Base-by-base conservation (phyloP, 2,888 invertebrate genomes). In the Ptychoptera contaminata region DNA sequence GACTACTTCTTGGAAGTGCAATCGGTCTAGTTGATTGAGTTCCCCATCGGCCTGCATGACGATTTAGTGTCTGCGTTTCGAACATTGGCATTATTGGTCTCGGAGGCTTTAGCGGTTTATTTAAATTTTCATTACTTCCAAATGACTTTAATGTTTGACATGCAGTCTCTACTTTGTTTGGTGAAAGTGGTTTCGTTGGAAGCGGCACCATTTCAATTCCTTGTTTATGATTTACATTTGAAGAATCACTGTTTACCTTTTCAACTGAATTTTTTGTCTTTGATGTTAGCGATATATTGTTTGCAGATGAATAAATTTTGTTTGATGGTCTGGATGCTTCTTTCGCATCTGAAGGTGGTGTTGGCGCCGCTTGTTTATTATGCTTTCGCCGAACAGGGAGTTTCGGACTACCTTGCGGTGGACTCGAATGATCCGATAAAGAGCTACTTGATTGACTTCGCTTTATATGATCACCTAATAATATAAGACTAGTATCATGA, bases 391-490 rank as follows among this genome's bases (percentile, higher is more conserved):
- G 64, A 41, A 76, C 73, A 8, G 79, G 79, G 10, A 79, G 77
- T 53, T 79, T 80, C 14, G 83, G 85, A 63, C 85, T 85, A 34
- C 81, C 76, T 53, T 77, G 73, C 5, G 79, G 77, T 48, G 79
- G 79, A 63, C 79, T 79, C 55, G 72, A 76, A 53, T 72, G 71
- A 57, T 79, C 78, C 12, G 76, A 77, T 5, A 79, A 65, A 48
- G 79, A 79, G 55, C 77, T 78, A 55, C 75, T 79, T 1, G 78
- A 78, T 55, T 77, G 74, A 44, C 78, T 75, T 51, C 77, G 68
- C 37, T 45, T 31, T 42, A 60, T 56, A 43, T 69, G 68, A 49
- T 62, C 63, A 23, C 69, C 69, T 45, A 71, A 53, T 37, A 71
- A 57, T 37, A 63, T 72, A 48, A 71, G 63, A 56, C 71, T 71